Evolutionary conservation across 2,797 vertebrate genomes (phyloP).

Genomic region (Harpagifer antarcticus): DNA sequence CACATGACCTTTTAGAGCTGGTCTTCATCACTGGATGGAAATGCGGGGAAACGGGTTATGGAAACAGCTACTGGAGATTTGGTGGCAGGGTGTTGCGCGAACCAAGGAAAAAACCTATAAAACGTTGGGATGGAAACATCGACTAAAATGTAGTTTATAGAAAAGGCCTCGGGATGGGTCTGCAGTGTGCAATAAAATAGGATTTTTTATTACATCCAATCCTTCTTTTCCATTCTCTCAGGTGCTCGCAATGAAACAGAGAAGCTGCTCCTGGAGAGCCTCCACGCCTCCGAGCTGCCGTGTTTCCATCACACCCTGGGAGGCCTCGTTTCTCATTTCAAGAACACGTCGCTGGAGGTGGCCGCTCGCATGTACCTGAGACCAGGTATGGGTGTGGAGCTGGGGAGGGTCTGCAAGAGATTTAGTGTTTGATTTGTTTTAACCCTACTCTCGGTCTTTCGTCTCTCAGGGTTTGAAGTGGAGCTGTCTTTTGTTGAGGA

Average conservation of each 20-base stretch:
- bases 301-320: conserved; percentile 88
- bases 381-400: conserved; percentile 80
- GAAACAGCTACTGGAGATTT: too few species aligned
- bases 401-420: neutral
- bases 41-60: too few species aligned
- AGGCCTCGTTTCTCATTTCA: conserved; percentile 78
- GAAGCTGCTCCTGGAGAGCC: conserved; percentile 81
- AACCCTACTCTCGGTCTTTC: neutral
- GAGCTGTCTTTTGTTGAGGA: conserved; percentile 89
- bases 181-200: too few species aligned
- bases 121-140: too few species aligned
- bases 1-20: too few species aligned
- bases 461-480: conserved; percentile 85
- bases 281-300: conserved; percentile 76
- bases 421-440: neutral
- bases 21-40: too few species aligned
- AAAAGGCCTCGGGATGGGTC: too few species aligned
- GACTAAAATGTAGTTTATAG: too few species aligned
- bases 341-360: conserved; percentile 79
- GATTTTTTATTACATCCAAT: neutral
- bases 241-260: conserved; percentile 90
- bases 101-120: too few species aligned
- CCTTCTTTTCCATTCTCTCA: conserved; percentile 60
- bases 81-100: too few species aligned
- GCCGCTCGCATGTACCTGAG: conserved; percentile 89